Base-by-base conservation (phyloP, 2,113 vertebrate genomes). In the Orycteropus afer region DNA sequence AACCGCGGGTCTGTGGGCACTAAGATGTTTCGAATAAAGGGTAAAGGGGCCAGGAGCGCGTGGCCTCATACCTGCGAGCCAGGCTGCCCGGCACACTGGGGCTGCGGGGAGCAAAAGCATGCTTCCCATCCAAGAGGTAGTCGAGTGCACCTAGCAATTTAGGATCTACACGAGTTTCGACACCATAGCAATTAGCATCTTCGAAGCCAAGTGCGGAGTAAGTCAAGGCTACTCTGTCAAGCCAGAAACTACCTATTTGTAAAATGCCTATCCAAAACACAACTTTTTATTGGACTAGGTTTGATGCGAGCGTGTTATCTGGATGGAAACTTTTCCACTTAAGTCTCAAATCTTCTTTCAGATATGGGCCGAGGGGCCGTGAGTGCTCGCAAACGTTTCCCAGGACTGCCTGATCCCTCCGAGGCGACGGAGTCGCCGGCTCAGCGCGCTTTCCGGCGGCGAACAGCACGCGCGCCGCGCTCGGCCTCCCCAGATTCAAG, bases 261-360 rank as follows among this genome's bases (percentile, higher is more conserved):
- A 49, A 67, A 96, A 96, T 51, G 80, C 92, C 90, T 67, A 73
- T 27, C 9, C 65, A 7, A 88, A 96, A 84, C 89, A 61, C 94
- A 98, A 97, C 97, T 98, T 93, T 92, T 11, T 82, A 25, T 86
- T 49, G 91, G 93, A 79, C 94, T 91, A 85, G 86, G 78, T 87
- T 80, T 69, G 95, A 47, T 25, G 71, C 87, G 20, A 65, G 83
- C 45, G 84, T 91, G 67, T 25, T n/a, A 37, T 7, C 93, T 74
- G 95, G 97, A 95, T 93, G 65, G 90, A 98, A 98, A 98, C 98
- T 98, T 98, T 98, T 79, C 53, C 42, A 91, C 96, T n/a, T 17
- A 10, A 51, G 87, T 77, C 59, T 45, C 23, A 7, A 55, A 82
- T 74, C 67, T 82, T 25, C 92, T 90, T 83, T 29, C 11, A 8